A percentile compares a stretch with the other conserved stretches of the same genome.
These are phyloP conservation scores for Mycalesis mineus DNA, from an alignment of 2,888 invertebrate species.

Conservation along the genomic window DNA sequence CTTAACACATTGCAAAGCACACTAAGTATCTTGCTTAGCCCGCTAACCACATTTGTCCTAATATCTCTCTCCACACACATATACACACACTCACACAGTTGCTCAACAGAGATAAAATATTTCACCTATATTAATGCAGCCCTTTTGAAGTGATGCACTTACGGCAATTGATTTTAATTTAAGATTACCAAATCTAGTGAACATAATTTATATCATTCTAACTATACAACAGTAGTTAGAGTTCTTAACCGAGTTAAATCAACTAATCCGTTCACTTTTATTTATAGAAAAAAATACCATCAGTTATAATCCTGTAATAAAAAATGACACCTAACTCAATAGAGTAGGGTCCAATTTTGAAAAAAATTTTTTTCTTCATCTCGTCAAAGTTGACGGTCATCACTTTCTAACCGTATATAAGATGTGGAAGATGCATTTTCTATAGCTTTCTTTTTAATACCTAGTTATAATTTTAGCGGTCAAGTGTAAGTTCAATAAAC, in stretches of 20 bases:
- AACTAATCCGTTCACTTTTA: background rate
- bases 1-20: no score
- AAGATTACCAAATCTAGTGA: no score
- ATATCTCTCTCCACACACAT: no score
- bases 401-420: background rate
- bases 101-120: no score
- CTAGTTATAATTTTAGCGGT: background rate
- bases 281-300: background rate
- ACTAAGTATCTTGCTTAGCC: no score
- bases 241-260: background rate
- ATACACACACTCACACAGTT: no score
- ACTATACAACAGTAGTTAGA: no score
- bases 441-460: constrained; percentile 3
- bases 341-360: background rate
- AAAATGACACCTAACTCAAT: background rate
- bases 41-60: no score
- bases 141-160: no score
- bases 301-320: background rate
- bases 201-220: no score
- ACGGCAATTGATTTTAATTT: no score
- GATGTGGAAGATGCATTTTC: background rate
- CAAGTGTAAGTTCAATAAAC: background rate
- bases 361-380: background rate
- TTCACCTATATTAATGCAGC: no score
- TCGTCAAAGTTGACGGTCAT: background rate